Evolutionary conservation across 2,113 vertebrate species (phyloP).

Genomic region (Illadopsis cleaveri): DNA sequence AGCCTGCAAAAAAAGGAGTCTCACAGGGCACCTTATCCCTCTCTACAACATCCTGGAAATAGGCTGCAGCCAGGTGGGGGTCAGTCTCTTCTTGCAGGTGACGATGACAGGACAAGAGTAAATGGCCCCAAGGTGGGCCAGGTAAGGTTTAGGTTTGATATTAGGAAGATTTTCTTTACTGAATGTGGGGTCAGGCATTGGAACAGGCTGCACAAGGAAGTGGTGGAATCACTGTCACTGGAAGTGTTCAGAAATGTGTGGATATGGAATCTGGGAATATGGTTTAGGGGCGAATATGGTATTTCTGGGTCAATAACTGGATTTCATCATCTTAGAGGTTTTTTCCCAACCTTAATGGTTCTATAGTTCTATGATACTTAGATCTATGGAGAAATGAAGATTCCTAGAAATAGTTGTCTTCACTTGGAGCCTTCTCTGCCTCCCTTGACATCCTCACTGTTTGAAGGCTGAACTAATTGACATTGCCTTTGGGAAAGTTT

Average conservation of each 20-base stretch:
- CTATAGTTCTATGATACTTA: not conserved
- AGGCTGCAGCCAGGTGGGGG: not conserved
- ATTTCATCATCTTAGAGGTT: not conserved
- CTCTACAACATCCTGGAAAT: not conserved
- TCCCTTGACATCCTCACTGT: not conserved
- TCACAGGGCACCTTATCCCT: not conserved
- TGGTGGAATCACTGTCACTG: not conserved
- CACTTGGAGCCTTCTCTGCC: not conserved
- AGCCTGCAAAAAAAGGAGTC: not conserved
- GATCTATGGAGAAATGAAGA: not conserved
- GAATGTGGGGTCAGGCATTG: not conserved
- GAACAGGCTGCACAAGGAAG: not conserved
- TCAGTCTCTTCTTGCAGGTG: not conserved
- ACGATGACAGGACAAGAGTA: not conserved
- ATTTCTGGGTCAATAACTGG: not conserved
- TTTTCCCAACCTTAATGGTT: not conserved
- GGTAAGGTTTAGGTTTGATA: not conserved
- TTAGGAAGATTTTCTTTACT: not conserved
- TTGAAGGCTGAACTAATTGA: not conserved
- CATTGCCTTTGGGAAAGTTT: not conserved
- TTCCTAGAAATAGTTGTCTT: not conserved
- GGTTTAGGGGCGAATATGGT: not conserved
- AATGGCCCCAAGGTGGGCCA: not conserved
- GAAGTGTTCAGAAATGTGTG: not conserved
- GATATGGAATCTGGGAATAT: not conserved